Evolutionary conservation across 2,888 invertebrate genomes (phyloP), one percentile per base, ranked within the genome.

Genomic region (Blastobasis lacticolella): DNA sequence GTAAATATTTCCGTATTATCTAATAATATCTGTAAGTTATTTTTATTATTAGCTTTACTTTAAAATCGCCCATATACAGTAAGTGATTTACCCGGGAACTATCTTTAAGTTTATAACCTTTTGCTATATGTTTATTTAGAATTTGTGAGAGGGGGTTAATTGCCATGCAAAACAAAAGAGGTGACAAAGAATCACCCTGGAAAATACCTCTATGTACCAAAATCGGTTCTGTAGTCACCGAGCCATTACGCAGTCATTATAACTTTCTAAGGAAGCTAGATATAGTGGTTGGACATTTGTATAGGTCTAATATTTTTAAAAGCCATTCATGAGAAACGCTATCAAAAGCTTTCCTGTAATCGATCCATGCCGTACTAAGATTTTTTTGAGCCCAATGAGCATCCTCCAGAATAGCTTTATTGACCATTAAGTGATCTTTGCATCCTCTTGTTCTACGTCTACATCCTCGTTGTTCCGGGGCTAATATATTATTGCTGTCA

Each of bases 41-140:
- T 49, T 53, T 44, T 54, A 48, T 50, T 60, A 23, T 54, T 57
- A 40, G 55, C 50, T 57, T 57, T 5, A 56, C 6, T 47, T 60
- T 59, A 4, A 61, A n/a, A 9, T 61, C 57, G 9, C 54, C 59
- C 55, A 59, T 57, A n/a, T 61, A 59, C 43, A 59, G 10, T 9
- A 57, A 41, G n/a, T 57, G 57, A 42, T 58, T 57, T 7, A 58
- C 54, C 4, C 38, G 40, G 5, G 41, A 46, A 7, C 49, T 50
- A 37, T 58, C 54, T 46, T 56, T 52, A 1, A 57, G 47, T 52
- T 55, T 42, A 23, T 58, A 58, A 42, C 56, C 56, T 55, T 58
- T 56, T 6, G 7, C 36, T 50, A 48, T 8, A 49, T 54, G 57
- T 49, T 55, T 56, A 40, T 54, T 54, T 6, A 59, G 49, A 10